phyloP scores from a whole-genome alignment of 2,888 invertebrate species.

The Sepiola atlantica region DNA sequence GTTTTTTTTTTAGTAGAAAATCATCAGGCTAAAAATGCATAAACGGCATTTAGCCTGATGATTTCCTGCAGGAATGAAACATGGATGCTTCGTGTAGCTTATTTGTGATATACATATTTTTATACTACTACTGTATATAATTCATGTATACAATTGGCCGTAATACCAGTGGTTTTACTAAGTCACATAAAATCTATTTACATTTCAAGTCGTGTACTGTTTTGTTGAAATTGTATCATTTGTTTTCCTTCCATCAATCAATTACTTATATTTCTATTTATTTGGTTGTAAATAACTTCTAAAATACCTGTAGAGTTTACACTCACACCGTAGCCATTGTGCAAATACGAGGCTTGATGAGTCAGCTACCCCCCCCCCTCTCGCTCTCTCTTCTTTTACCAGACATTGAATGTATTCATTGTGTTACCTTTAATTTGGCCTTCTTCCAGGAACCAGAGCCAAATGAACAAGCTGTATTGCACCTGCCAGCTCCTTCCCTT shows the following conservation, averaged over 20 bases:
- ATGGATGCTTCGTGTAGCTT: too few species aligned
- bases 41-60: too few species aligned
- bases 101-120: too few species aligned
- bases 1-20: too few species aligned
- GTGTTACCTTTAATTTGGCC: neutral
- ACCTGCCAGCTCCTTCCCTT: neutral
- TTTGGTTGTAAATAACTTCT: neutral
- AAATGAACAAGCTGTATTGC: neutral
- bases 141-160: too few species aligned
- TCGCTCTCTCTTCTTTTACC: neutral
- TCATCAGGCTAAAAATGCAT: too few species aligned
- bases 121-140: too few species aligned
- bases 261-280: neutral
- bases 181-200: too few species aligned
- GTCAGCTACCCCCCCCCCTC: neutral
- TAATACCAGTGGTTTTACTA: too few species aligned
- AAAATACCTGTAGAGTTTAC: neutral
- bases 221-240: neutral
- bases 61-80: too few species aligned
- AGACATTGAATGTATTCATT: neutral
- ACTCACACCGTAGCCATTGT: neutral
- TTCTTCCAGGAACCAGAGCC: neutral
- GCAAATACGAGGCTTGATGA: neutral
- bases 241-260: neutral
- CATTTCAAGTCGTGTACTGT: too few species aligned